Evolutionary conservation across 2,797 vertebrate species (phyloP).

Genomic region (Stomatorhinus walkeri): DNA sequence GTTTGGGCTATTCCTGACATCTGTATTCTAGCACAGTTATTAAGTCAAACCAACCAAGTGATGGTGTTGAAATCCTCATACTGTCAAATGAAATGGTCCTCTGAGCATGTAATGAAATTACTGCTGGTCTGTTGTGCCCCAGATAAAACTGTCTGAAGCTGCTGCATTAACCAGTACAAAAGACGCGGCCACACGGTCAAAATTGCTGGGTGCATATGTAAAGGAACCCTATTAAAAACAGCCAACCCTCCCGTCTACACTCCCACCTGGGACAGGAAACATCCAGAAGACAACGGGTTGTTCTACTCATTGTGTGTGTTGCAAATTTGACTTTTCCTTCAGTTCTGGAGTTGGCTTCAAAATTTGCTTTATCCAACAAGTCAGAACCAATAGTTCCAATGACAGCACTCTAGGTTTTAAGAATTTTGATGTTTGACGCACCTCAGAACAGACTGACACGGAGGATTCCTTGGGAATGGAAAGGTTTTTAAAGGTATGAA

Average conservation of each 20-base stretch:
- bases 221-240: neutral
- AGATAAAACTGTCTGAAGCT: neutral
- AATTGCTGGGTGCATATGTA: neutral
- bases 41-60: neutral
- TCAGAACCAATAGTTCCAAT: neutral
- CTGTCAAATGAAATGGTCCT: neutral
- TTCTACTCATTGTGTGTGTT: neutral
- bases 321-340: neutral
- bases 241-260: neutral
- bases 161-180: neutral
- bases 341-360: neutral
- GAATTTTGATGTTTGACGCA: neutral
- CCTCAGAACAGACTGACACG: neutral
- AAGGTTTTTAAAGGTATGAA: neutral
- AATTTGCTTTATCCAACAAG: neutral
- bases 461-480: neutral
- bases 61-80: neutral
- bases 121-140: neutral
- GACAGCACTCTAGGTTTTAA: neutral
- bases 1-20: neutral
- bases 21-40: neutral
- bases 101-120: conserved; percentile 9
- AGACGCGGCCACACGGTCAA: neutral
- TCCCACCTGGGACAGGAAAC: neutral
- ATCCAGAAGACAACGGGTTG: neutral